Evolutionary conservation across 2,888 invertebrate species (phyloP).

Genomic region (Drosophila demipolita): DNA sequence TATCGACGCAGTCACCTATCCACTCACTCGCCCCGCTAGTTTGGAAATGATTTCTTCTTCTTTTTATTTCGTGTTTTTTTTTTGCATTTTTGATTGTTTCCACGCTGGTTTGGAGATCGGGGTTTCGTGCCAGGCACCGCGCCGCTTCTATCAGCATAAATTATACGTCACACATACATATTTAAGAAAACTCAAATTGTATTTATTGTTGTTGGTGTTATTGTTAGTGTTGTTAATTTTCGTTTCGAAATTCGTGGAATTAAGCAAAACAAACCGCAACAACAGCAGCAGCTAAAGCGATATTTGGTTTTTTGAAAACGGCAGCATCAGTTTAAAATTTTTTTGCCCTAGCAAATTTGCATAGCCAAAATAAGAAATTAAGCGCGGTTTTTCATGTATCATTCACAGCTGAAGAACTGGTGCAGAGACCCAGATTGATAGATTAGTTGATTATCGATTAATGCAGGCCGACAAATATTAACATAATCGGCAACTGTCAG

Average conservation of each 20-base stretch:
- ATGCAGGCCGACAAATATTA: slow-evolving; percentile 51
- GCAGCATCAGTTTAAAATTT: slow-evolving; percentile 45
- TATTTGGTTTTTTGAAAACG: slow-evolving; percentile 25
- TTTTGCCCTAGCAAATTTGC: slow-evolving; percentile 48
- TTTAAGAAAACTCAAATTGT: slow-evolving; percentile 70
- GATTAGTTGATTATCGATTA: slow-evolving; percentile 58
- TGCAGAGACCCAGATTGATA: slow-evolving; percentile 48
- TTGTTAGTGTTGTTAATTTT: slow-evolving; percentile 35
- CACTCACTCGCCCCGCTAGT: slow-evolving; percentile 54
- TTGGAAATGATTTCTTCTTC: slow-evolving; percentile 50
- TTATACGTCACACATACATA: slow-evolving; percentile 70
- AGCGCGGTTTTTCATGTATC: background rate
- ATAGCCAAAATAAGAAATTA: slow-evolving; percentile 40
- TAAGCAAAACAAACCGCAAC: slow-evolving; percentile 63
- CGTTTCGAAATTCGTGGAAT: slow-evolving; percentile 66
- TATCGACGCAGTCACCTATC: slow-evolving; percentile 44
- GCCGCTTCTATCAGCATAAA: slow-evolving; percentile 75
- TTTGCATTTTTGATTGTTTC: slow-evolving; percentile 68
- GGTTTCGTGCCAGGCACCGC: slow-evolving; percentile 73
- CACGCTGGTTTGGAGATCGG: slow-evolving; percentile 70
- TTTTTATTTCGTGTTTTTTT: slow-evolving; percentile 30
- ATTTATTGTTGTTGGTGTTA: slow-evolving; percentile 47
- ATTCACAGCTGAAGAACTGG: slow-evolving; percentile 26
- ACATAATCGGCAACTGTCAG: slow-evolving; percentile 53
- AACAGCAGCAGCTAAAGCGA: slow-evolving; percentile 47